Conservation (phyloP, 2,888 invertebrate species). For the Hydrotaea diabolus region DNA sequence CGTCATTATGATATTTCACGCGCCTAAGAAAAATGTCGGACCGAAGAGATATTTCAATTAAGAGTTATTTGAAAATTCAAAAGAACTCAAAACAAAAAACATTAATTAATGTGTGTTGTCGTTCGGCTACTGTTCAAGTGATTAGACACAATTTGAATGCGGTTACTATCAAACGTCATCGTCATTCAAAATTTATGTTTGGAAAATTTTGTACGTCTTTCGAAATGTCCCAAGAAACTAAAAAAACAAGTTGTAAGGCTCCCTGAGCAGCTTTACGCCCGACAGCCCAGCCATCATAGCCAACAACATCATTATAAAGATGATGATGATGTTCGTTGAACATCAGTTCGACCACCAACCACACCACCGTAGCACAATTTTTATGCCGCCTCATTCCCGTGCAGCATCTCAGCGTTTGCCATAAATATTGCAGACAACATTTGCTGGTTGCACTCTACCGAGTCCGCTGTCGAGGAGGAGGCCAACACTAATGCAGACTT, state of each 20-base stretch:
- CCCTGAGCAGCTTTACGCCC: neutral
- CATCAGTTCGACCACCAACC: neutral
- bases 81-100: constrained; percentile 25
- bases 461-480: neutral
- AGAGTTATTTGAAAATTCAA: constrained; percentile 9
- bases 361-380: neutral
- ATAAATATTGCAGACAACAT: constrained; percentile 14
- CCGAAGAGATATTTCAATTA: constrained; percentile 34
- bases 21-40: neutral
- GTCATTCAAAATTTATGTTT: constrained; percentile 1
- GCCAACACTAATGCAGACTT: neutral
- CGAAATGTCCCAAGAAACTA: neutral
- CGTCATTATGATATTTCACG: constrained; percentile 14
- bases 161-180: neutral
- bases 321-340: neutral
- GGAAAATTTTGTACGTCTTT: neutral
- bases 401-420: neutral
- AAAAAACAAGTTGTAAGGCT: neutral
- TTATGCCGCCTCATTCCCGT: constrained; percentile 22
- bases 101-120: constrained; percentile 21
- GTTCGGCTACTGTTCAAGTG: constrained; percentile 56
- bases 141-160: constrained; percentile 52
- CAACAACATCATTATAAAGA: neutral
- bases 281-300: neutral
- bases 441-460: constrained; percentile 15